phyloP scores from a whole-genome alignment of 2,888 invertebrate species.

The Brenthis daphne region DNA sequence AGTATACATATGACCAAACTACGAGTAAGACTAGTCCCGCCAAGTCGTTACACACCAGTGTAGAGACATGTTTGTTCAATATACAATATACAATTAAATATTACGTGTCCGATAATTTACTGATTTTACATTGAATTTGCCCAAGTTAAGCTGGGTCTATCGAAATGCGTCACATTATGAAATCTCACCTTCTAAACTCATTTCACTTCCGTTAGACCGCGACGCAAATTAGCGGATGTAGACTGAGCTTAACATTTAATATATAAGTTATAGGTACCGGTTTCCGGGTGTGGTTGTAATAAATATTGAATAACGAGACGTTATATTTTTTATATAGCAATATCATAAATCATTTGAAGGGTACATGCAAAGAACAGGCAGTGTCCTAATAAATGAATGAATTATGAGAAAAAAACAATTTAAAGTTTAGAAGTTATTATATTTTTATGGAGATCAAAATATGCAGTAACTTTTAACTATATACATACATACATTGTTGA shows the following conservation, averaged over 20 bases:
- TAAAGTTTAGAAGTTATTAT: too few relatives aligned
- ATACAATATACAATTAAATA: constrained; percentile 23
- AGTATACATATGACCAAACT: constrained; percentile 26
- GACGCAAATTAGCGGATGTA: constrained; percentile 8
- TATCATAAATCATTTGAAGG: constrained; percentile 26
- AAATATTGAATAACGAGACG: constrained; percentile 31
- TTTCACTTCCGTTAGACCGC: background rate
- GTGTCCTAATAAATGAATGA: too few relatives aligned
- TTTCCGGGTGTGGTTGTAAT: constrained; percentile 31
- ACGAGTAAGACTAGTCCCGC: constrained; percentile 30
- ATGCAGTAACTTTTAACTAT: too few relatives aligned
- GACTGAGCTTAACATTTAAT: constrained; percentile 20
- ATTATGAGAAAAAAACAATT: too few relatives aligned
- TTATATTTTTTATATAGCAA: constrained; percentile 29
- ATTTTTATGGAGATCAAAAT: too few relatives aligned
- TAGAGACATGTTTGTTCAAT: constrained; percentile 28
- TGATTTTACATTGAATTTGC: background rate
- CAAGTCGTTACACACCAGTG: constrained; percentile 18
- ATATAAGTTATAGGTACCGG: constrained; percentile 18
- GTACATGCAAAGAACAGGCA: too few relatives aligned
- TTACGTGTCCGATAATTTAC: constrained; percentile 6
- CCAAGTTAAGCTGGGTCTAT: background rate
- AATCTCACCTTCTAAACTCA: background rate
- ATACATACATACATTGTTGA: too few relatives aligned
- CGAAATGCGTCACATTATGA: background rate